A percentile compares a stretch with the other conserved stretches of the same genome.
These are phyloP conservation scores for Delichon dasypus DNA, from an alignment of 2,797 vertebrate genomes.

Conservation along the genomic window DNA sequence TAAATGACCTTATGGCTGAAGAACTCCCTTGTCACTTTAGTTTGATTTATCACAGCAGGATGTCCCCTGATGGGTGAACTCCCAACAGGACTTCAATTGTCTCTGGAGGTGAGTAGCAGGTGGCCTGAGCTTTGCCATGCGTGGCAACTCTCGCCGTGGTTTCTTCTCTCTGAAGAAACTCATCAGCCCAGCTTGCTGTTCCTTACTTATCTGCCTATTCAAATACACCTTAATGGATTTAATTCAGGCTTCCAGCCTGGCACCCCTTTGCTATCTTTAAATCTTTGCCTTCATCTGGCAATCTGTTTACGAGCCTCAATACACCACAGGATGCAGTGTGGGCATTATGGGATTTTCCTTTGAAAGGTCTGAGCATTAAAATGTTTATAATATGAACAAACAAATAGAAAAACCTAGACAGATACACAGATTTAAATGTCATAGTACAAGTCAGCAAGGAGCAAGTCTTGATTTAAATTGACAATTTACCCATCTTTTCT, in stretches of 20 bases:
- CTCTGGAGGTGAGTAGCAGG: constrained; percentile 30
- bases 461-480: background rate
- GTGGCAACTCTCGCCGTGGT: background rate
- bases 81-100: constrained; percentile 3
- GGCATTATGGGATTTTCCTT: background rate
- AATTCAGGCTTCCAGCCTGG: constrained; percentile 47
- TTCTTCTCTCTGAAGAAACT: constrained; percentile 51
- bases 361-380: background rate
- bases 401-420: background rate
- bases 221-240: constrained; percentile 54
- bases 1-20: constrained; percentile 43
- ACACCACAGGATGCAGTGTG: background rate
- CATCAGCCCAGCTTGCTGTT: constrained; percentile 26
- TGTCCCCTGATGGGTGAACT: constrained; percentile 20
- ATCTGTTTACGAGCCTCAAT: background rate
- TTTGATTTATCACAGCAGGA: constrained; percentile 65
- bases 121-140: constrained; percentile 49
- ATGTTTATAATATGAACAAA: background rate
- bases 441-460: background rate
- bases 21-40: constrained; percentile 12
- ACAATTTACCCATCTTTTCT: background rate
- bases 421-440: background rate
- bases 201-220: constrained; percentile 48
- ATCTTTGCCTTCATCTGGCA: constrained; percentile 26
- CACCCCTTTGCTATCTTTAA: constrained; percentile 29